Percentiles rank a stretch among this genome's conserved stretches.
Conservation (phyloP, 2,113 vertebrate genomes). For the Tupaia chinensis region DNA sequence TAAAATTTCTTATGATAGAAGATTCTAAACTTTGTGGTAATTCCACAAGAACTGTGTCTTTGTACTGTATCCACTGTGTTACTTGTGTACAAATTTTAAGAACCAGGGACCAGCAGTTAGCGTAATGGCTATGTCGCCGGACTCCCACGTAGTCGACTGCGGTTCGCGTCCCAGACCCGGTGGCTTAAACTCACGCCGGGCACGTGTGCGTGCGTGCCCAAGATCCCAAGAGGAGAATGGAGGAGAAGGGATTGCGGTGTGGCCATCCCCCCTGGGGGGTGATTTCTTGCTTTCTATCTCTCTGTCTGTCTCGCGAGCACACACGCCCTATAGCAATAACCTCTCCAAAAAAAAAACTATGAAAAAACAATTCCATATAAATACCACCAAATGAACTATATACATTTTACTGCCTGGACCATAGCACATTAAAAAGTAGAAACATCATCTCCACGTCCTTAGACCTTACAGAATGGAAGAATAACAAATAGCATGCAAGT, state of each 20-base stretch:
- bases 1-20: slow-evolving; percentile 4
- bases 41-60: neutral
- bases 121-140: too few relatives aligned
- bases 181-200: too few relatives aligned
- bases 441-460: neutral
- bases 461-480: neutral
- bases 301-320: too few relatives aligned
- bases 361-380: slow-evolving; percentile 34
- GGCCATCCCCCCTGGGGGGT: too few relatives aligned
- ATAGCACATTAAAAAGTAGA: neutral
- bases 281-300: too few relatives aligned
- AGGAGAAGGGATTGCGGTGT: too few relatives aligned
- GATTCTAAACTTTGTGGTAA: slow-evolving; percentile 20
- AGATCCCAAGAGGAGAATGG: too few relatives aligned
- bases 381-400: slow-evolving; percentile 25
- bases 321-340: too few relatives aligned
- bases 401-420: neutral
- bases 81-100: slow-evolving; percentile 13
- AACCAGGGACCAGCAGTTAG: neutral
- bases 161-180: too few relatives aligned
- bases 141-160: too few relatives aligned
- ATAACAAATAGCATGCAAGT: neutral
- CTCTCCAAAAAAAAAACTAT: neutral
- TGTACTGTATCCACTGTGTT: neutral
- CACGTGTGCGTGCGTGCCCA: too few relatives aligned